Evolutionary conservation across 2,888 invertebrate genomes (phyloP).

Genomic region (Didymodactylos carnosus): DNA sequence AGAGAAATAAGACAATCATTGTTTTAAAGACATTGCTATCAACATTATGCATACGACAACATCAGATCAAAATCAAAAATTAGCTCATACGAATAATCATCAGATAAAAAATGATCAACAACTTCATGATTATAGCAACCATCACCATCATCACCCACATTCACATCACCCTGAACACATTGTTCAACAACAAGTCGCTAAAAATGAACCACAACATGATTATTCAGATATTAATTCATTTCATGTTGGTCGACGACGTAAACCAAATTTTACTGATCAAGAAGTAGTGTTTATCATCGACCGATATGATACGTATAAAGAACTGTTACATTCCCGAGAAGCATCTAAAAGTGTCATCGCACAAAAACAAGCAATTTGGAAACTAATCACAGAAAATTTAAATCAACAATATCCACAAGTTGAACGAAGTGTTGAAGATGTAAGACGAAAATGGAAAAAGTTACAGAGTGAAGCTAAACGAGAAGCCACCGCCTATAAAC

Average conservation of each 20-base stretch:
- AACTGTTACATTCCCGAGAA: neutral
- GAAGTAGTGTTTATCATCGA: neutral
- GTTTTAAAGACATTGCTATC: no score
- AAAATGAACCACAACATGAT: neutral
- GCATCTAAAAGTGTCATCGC: neutral
- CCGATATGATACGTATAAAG: neutral
- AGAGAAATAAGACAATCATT: no score
- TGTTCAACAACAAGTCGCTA: neutral
- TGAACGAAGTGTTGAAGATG: neutral
- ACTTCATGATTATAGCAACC: no score
- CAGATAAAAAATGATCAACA: no score
- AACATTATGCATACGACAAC: no score
- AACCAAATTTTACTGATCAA: neutral
- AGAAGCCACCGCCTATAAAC: neutral
- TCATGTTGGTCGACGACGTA: neutral
- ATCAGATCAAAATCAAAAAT: no score
- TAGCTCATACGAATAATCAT: no score
- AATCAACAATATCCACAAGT: neutral
- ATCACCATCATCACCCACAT: no score
- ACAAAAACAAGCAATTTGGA: constrained; percentile 1
- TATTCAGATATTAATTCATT: neutral
- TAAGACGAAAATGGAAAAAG: neutral
- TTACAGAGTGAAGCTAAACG: neutral
- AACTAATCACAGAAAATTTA: neutral
- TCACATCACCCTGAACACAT: no score